Evolutionary conservation across 1,140 invertebrate genomes (phyloP).

Genomic region (Planococcus citri): DNA sequence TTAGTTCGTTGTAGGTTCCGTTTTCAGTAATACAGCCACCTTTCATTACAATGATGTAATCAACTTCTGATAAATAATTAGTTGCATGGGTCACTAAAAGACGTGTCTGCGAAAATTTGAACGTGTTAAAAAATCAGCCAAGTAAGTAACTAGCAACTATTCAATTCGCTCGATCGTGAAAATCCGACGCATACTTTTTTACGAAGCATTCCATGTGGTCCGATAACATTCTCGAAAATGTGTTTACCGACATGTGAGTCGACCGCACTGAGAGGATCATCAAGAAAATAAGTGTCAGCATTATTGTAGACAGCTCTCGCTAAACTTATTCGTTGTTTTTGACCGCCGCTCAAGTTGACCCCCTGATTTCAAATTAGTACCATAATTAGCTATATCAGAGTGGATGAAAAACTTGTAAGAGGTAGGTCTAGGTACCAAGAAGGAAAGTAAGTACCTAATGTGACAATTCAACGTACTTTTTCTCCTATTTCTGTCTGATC

Average conservation of each 20-base stretch:
- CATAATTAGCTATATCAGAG: no score
- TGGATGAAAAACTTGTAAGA: no score
- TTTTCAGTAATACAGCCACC: constrained; percentile 68
- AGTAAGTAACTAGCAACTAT: no score
- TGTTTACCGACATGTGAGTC: constrained; percentile 90
- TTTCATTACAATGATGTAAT: constrained; percentile 74
- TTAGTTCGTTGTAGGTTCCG: constrained; percentile 67
- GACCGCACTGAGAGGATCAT: constrained; percentile 91
- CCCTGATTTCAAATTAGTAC: constrained; percentile 55
- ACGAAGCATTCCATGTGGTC: constrained; percentile 62
- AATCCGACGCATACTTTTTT: constrained; percentile 44
- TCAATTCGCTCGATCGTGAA: no score
- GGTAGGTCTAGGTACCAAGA: no score
- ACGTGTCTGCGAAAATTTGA: constrained; percentile 40
- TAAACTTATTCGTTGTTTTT: constrained; percentile 91
- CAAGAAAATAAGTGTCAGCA: constrained; percentile 79
- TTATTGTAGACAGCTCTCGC: constrained; percentile 80
- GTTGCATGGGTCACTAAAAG: constrained; percentile 80
- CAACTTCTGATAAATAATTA: constrained; percentile 72
- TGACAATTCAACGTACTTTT: constrained; percentile 45
- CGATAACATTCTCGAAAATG: constrained; percentile 82
- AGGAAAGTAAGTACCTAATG: no score
- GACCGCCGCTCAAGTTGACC: constrained; percentile 92
- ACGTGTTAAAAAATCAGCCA: neutral
- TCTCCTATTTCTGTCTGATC: constrained; percentile 87